phyloP scores from a whole-genome alignment of 2,888 invertebrate genomes.

The Leucania comma region DNA sequence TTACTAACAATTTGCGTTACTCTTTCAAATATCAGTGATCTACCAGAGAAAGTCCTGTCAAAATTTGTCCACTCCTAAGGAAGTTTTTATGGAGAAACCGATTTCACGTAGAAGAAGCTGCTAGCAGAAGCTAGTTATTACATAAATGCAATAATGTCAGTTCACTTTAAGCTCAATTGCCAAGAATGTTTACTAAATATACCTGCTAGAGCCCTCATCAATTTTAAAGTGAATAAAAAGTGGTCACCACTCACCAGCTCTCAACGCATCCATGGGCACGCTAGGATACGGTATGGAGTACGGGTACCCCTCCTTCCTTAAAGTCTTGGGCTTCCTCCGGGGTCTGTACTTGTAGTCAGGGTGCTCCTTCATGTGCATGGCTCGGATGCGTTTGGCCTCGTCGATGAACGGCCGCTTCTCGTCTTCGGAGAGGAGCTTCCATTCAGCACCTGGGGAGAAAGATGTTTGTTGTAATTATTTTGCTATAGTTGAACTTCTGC shows the following conservation, averaged over 20 bases:
- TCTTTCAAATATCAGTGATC: no score
- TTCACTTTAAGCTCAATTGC: no score
- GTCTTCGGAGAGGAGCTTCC: constrained; percentile 98
- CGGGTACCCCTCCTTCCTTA: constrained; percentile 97
- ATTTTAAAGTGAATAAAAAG: neutral
- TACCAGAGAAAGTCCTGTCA: no score
- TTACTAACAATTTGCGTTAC: no score
- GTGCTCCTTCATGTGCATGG: constrained; percentile 98
- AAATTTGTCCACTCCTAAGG: no score
- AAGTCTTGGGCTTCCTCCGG: constrained; percentile 96
- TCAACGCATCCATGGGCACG: constrained; percentile 96
- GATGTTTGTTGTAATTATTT: neutral
- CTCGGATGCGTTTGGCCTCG: constrained; percentile 98
- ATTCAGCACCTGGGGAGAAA: constrained; percentile 94
- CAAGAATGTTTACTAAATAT: no score
- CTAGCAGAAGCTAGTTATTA: no score
- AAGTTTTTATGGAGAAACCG: no score
- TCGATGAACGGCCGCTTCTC: constrained; percentile 99
- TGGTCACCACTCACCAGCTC: constrained; percentile 93
- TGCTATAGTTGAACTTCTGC: no score
- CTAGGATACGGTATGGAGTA: constrained; percentile 98
- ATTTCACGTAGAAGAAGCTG: no score
- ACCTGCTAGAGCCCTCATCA: no score
- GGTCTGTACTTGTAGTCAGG: constrained; percentile 98
- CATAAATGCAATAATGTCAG: no score